Evolutionary conservation across 2,888 invertebrate genomes (phyloP).

Genomic region (Scaptodrosophila latifasciaeformis): DNA sequence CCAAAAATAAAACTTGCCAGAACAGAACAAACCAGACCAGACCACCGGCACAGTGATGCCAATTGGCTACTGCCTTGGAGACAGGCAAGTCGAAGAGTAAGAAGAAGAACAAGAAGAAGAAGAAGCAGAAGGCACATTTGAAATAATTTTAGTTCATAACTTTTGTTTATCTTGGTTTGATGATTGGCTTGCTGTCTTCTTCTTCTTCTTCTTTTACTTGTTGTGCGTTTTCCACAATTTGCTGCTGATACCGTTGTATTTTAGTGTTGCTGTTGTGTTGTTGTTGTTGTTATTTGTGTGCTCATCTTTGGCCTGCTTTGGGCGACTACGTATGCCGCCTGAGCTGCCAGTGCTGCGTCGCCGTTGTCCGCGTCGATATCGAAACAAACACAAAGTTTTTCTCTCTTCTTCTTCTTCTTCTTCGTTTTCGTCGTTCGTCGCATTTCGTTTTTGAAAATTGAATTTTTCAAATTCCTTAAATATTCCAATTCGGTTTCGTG

Average conservation of each 20-base stretch:
- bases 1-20: constrained; percentile 23
- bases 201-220: no score
- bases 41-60: no score
- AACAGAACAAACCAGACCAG: no score
- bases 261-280: constrained; percentile 20
- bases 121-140: constrained; percentile 41
- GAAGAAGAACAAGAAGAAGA: no score
- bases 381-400: no score
- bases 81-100: no score
- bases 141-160: constrained; percentile 61
- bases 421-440: background rate
- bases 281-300: constrained; percentile 2
- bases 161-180: constrained; percentile 60
- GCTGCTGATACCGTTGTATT: background rate
- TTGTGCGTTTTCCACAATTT: no score
- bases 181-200: no score
- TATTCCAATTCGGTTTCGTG: no score
- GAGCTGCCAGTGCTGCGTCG: constrained; percentile 38
- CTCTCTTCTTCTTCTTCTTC: background rate
- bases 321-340: background rate
- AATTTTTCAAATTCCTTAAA: no score
- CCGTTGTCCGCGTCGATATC: constrained; percentile 33
- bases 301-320: constrained; percentile 8
- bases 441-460: no score
- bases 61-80: no score